Conservation (phyloP, 2,797 vertebrate species). For the Crypturellus tataupa region DNA sequence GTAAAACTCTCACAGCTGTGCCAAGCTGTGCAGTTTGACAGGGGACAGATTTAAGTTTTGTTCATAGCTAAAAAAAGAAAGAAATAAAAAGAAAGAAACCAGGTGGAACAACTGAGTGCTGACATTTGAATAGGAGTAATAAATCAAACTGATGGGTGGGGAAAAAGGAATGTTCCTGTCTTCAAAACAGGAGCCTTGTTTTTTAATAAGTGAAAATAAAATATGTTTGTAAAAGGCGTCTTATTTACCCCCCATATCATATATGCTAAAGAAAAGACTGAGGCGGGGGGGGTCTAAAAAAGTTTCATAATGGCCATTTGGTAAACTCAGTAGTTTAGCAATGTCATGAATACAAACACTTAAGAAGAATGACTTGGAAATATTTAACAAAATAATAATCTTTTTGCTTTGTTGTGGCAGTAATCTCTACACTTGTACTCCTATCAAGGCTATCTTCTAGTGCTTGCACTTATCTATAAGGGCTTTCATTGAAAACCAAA, state of each 20-base stretch:
- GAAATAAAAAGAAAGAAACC: conserved; percentile 28
- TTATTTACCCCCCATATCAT: background rate
- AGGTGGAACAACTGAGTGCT: conserved; percentile 54
- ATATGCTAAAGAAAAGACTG: background rate
- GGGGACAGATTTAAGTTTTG: conserved; percentile 25
- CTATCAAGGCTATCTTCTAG: background rate
- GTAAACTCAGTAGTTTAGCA: background rate
- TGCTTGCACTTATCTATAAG: background rate
- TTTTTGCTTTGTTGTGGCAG: background rate
- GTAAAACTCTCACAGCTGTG: conserved; percentile 11
- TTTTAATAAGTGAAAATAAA: conserved; percentile 20
- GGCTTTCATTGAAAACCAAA: background rate
- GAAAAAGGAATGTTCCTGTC: conserved; percentile 37
- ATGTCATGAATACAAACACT: background rate
- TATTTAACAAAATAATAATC: background rate
- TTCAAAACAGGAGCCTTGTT: conserved; percentile 31
- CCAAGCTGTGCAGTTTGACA: conserved; percentile 15
- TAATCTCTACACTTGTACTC: background rate
- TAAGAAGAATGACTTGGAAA: background rate
- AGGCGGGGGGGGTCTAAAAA: background rate
- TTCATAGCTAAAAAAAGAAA: conserved; percentile 39
- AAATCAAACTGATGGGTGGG: conserved; percentile 54
- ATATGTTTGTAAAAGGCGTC: background rate
- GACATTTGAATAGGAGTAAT: conserved; percentile 49
- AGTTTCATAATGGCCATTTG: background rate